These are phyloP conservation scores for Tipula unca DNA, from an alignment of 2,888 invertebrate genomes.

Conservation along the genomic window DNA sequence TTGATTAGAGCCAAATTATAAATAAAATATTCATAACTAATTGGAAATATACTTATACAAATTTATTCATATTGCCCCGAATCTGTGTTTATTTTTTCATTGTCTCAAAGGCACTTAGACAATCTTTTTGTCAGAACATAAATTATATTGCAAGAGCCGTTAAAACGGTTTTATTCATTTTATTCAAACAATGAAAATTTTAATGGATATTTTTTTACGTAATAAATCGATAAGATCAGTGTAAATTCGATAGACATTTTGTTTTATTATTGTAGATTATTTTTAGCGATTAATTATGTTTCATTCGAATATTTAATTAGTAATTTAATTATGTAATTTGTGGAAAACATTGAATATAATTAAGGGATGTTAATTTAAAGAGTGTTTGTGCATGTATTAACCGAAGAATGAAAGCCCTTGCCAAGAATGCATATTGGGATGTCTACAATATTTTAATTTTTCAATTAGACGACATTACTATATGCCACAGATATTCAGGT, in stretches of 20 bases:
- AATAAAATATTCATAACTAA: background rate
- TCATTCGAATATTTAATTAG: background rate
- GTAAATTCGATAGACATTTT: background rate
- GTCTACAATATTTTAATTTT: too few species aligned
- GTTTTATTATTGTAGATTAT: background rate
- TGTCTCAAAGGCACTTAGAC: background rate
- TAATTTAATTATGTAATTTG: background rate
- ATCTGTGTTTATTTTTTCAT: background rate
- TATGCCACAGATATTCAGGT: too few species aligned
- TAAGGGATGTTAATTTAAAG: background rate
- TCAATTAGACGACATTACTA: too few species aligned
- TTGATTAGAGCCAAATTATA: constrained; percentile 8
- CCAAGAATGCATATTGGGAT: too few species aligned
- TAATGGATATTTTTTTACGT: background rate
- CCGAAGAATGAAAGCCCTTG: too few species aligned
- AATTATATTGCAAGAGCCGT: background rate
- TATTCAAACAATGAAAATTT: background rate
- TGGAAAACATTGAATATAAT: background rate
- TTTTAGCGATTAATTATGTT: background rate
- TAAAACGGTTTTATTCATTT: background rate
- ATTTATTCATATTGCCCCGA: background rate
- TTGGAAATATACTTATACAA: background rate
- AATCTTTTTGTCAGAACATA: background rate
- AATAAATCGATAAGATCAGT: background rate
- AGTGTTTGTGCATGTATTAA: too few species aligned